Conservation (phyloP, 2,113 vertebrate species). For the Geococcyx californianus region DNA sequence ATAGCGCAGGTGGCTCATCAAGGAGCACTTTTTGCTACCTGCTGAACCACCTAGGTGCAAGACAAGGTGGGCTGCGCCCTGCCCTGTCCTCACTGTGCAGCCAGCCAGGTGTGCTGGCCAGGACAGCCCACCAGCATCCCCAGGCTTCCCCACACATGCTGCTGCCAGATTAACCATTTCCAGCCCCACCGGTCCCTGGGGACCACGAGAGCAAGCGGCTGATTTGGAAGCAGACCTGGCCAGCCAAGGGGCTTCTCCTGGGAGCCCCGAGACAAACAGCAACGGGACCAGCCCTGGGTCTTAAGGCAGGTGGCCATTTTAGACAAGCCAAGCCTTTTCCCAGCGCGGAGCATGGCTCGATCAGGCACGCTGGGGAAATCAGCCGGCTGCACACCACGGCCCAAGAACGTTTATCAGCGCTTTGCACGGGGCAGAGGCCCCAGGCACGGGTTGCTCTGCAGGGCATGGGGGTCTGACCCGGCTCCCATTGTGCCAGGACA, state of each 20-base stretch:
- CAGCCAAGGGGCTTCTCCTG: neutral
- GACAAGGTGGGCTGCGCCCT: neutral
- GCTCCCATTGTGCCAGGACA: neutral
- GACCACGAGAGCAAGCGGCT: fast-evolving
- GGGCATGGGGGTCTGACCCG: neutral
- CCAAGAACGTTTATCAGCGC: neutral
- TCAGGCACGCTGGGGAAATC: fast-evolving
- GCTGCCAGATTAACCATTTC: neutral
- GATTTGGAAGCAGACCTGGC: neutral
- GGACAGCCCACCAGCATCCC: too few relatives aligned
- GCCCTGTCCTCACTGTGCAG: neutral
- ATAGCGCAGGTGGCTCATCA: neutral
- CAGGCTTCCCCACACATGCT: neutral
- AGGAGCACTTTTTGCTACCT: neutral
- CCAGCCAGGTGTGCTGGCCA: fast-evolving
- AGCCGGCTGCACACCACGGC: neutral
- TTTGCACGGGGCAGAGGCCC: fast-evolving
- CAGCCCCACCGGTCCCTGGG: neutral
- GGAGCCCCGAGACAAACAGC: neutral
- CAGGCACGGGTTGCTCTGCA: neutral
- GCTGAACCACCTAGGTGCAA: neutral
- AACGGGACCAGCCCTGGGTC: neutral
- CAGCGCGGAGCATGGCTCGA: neutral
- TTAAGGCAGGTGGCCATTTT: neutral
- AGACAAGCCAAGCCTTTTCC: neutral